These are phyloP conservation scores for Plagiodera versicolora DNA, from an alignment of 2,888 invertebrate species.

Conservation along the genomic window DNA sequence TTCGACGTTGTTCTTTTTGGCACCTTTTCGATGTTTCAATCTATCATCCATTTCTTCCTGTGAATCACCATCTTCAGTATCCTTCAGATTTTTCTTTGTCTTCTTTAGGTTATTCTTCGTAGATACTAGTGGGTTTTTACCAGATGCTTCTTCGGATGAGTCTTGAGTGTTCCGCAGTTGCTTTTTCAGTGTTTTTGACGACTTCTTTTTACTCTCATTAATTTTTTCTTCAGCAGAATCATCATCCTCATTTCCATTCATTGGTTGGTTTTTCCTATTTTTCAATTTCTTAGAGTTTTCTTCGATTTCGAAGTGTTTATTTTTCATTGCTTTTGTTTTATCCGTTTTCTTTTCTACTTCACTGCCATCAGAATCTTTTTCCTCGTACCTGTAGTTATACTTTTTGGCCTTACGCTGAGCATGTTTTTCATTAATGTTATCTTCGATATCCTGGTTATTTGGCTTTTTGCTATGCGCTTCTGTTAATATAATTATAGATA, in stretches of 20 bases:
- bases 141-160: not conserved
- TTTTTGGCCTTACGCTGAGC: not conserved
- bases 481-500: constrained; percentile 1
- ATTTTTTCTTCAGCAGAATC: constrained; percentile 8
- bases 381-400: too few relatives aligned
- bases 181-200: not conserved
- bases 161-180: not conserved
- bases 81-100: not conserved
- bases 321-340: constrained; percentile 8
- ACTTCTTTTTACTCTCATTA: constrained; percentile 7
- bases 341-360: not conserved
- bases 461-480: constrained; percentile 12
- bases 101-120: not conserved
- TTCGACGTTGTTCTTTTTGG: not conserved
- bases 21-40: not conserved
- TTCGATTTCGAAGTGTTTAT: not conserved
- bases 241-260: constrained; percentile 9
- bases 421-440: constrained; percentile 11
- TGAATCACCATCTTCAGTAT: too few relatives aligned
- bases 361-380: not conserved
- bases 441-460: constrained; percentile 7
- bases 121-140: not conserved
- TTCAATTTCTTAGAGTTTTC: too few relatives aligned
- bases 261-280: too few relatives aligned
- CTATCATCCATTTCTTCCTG: not conserved